These are phyloP conservation scores for Phyllotreta striolata DNA, from an alignment of 2,888 invertebrate genomes.

Conservation along the genomic window DNA sequence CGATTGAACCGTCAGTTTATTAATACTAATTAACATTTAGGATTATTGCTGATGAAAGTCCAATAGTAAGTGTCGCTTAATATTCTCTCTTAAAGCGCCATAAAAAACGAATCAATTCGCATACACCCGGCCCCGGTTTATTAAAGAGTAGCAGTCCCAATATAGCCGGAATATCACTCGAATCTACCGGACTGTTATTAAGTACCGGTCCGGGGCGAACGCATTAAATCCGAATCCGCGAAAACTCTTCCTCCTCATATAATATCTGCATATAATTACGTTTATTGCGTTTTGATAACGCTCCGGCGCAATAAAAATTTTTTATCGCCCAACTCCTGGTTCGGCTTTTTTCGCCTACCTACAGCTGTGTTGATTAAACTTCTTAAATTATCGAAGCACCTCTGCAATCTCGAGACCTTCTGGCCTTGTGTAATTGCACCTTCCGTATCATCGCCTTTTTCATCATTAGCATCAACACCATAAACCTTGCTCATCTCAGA, in stretches of 20 bases:
- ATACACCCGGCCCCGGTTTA: conserved; percentile 23
- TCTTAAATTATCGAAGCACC: background rate
- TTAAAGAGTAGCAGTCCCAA: conserved; percentile 14
- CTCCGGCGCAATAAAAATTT: conserved; percentile 25
- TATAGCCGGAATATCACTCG: conserved; percentile 19
- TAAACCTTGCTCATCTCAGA: no score
- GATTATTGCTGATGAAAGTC: no score
- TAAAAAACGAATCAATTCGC: conserved; percentile 8
- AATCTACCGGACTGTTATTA: conserved; percentile 23
- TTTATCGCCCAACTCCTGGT: conserved; percentile 10
- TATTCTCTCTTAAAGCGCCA: background rate
- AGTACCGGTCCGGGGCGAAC: conserved; percentile 14
- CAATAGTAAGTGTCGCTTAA: no score
- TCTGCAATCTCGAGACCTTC: background rate
- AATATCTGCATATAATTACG: conserved; percentile 22
- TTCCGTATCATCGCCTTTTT: conserved; percentile 8
- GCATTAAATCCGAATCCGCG: conserved; percentile 26
- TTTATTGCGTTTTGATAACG: conserved; percentile 28
- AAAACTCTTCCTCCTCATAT: conserved; percentile 4
- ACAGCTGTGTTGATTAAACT: conserved; percentile 10
- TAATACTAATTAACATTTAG: no score
- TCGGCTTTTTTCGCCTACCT: conserved; percentile 1
- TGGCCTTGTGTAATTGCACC: background rate
- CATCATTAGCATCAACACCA: background rate
- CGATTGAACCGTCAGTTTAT: background rate